These are phyloP conservation scores for Sebastiscus albofasciatus DNA, from an alignment of 2,797 vertebrate species.

Conservation along the genomic window DNA sequence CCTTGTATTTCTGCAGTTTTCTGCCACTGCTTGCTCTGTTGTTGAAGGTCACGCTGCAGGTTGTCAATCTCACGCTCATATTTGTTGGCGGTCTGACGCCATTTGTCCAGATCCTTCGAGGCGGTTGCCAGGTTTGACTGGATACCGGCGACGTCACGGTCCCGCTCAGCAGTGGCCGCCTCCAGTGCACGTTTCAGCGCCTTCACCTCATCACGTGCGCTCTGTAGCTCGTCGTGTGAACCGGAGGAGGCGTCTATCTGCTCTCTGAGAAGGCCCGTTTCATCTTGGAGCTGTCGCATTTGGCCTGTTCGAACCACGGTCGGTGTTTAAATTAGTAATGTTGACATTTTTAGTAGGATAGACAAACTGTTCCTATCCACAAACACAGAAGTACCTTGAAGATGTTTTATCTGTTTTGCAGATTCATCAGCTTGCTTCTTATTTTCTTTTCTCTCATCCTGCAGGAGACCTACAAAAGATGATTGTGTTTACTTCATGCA, in stretches of 20 bases:
- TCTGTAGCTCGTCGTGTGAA: conserved; percentile 83
- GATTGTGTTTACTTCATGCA: background rate
- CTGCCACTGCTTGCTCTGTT: conserved; percentile 90
- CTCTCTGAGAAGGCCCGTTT: conserved; percentile 87
- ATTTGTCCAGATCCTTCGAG: conserved; percentile 89
- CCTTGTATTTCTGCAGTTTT: conserved; percentile 91
- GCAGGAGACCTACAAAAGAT: conserved; percentile 84
- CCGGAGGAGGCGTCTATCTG: conserved; percentile 87
- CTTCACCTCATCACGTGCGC: conserved; percentile 89
- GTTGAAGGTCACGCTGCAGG: conserved; percentile 89
- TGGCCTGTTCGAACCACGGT: conserved; percentile 84
- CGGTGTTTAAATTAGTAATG: conserved; percentile 3
- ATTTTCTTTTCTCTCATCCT: conserved; percentile 90
- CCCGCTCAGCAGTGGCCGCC: conserved; percentile 86
- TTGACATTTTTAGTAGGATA: background rate
- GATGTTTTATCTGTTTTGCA: conserved; percentile 90
- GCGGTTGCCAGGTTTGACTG: conserved; percentile 88
- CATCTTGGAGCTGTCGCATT: conserved; percentile 88
- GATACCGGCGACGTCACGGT: conserved; percentile 85
- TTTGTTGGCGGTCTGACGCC: conserved; percentile 89
- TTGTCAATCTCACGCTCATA: conserved; percentile 89
- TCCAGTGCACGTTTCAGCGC: conserved; percentile 89
- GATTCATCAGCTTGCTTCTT: conserved; percentile 91
- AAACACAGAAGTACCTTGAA: conserved; percentile 87
- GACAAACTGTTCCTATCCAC: background rate